Evolutionary conservation across 2,113 vertebrate species (phyloP).

Genomic region (Gymnarchus niloticus): DNA sequence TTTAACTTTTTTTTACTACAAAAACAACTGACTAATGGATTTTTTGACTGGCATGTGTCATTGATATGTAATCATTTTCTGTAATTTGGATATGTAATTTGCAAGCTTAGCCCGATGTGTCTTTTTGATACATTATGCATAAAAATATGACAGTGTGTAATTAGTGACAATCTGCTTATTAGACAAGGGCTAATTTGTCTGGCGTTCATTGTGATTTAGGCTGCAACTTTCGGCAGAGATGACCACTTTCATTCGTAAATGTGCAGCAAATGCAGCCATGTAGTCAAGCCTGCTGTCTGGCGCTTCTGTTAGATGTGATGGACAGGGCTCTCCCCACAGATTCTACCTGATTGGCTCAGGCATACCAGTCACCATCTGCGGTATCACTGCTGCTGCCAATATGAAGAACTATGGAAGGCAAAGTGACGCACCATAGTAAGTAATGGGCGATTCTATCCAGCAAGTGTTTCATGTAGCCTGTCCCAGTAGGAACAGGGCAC

Average conservation of each 20-base stretch:
- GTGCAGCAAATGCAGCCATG: too few relatives aligned
- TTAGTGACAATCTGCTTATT: not conserved
- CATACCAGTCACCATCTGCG: not conserved
- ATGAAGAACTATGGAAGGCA: slow-evolving; percentile 3
- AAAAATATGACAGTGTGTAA: not conserved
- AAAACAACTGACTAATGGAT: not conserved
- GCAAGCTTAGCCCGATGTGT: too few relatives aligned
- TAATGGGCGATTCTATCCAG: not conserved
- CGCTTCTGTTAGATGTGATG: too few relatives aligned
- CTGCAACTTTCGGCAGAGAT: too few relatives aligned
- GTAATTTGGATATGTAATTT: not conserved
- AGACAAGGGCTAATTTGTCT: not conserved
- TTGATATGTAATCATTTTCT: not conserved
- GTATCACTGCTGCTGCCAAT: not conserved
- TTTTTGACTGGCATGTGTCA: not conserved
- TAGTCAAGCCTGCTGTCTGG: too few relatives aligned
- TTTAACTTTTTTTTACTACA: not conserved
- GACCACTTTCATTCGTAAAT: too few relatives aligned
- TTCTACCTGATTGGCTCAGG: slow-evolving; percentile 5
- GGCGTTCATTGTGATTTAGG: not conserved
- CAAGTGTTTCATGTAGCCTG: not conserved
- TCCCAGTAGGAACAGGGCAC: not conserved
- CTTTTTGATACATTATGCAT: not conserved
- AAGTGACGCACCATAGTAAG: not conserved
- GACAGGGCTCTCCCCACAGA: not conserved